Percentiles rank a stretch among this genome's conserved stretches.
These are phyloP conservation scores for Rhagoletis zephyria DNA, from an alignment of 1,140 invertebrate species.

Conservation along the genomic window DNA sequence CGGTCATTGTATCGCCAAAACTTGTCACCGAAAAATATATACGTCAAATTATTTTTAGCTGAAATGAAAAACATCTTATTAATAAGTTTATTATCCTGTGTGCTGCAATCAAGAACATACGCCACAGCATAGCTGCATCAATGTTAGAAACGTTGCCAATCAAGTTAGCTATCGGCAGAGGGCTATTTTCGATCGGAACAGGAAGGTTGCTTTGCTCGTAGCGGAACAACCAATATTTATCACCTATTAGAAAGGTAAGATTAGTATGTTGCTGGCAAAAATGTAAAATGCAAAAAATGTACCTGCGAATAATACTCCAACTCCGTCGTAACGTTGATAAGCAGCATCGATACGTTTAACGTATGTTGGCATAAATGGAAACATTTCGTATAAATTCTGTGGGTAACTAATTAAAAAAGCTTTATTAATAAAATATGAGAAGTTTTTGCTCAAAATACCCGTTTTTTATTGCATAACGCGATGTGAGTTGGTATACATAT, in stretches of 20 bases:
- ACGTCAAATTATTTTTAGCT: slow-evolving; percentile 76
- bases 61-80: not conserved
- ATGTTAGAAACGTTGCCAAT: slow-evolving; percentile 66
- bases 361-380: slow-evolving; percentile 77
- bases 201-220: slow-evolving; percentile 74
- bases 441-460: slow-evolving; percentile 63
- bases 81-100: slow-evolving; percentile 58
- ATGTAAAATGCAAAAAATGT: slow-evolving; percentile 57
- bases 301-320: slow-evolving; percentile 83
- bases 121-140: slow-evolving; percentile 82
- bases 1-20: slow-evolving; percentile 83
- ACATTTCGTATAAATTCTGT: slow-evolving; percentile 76
- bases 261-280: not conserved
- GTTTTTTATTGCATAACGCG: slow-evolving; percentile 74
- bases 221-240: slow-evolving; percentile 81
- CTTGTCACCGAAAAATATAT: slow-evolving; percentile 77
- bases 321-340: slow-evolving; percentile 82
- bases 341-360: slow-evolving; percentile 81
- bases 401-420: slow-evolving; percentile 74
- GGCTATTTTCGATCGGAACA: slow-evolving; percentile 74
- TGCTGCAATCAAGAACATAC: slow-evolving; percentile 61
- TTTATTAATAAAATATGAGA: not conserved
- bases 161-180: slow-evolving; percentile 74
- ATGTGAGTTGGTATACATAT: slow-evolving; percentile 79
- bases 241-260: slow-evolving; percentile 73